Conservation (phyloP, 1,140 invertebrate genomes). For the Scaptodrosophila lebanonensis region DNA sequence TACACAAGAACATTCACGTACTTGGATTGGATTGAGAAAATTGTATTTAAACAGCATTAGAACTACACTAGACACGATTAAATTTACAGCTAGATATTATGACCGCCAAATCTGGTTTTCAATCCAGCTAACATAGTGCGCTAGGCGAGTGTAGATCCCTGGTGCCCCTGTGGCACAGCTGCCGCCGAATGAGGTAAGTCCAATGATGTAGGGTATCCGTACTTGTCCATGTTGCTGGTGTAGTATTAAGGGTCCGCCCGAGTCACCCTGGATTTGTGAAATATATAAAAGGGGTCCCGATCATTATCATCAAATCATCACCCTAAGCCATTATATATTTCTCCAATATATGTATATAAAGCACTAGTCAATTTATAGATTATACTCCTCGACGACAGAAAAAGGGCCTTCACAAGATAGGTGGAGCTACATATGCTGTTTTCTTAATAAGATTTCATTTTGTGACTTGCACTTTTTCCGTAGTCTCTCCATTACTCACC, state of each 20-base stretch:
- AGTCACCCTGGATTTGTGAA: conserved; percentile 67
- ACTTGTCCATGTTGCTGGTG: conserved; percentile 80
- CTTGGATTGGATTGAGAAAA: conserved; percentile 81
- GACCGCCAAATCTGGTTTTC: conserved; percentile 71
- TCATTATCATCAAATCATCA: neutral
- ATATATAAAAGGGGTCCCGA: no score
- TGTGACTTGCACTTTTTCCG: no score
- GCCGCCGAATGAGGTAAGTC: conserved; percentile 87
- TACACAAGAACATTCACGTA: conserved; percentile 80
- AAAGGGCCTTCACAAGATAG: no score
- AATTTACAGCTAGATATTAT: neutral
- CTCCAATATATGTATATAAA: no score
- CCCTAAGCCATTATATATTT: neutral
- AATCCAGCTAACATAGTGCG: conserved; percentile 82
- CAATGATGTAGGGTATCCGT: conserved; percentile 83
- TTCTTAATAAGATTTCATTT: no score
- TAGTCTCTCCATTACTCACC: no score
- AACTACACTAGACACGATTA: conserved; percentile 34
- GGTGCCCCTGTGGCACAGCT: conserved; percentile 86
- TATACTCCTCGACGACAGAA: no score
- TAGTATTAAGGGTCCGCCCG: conserved; percentile 85
- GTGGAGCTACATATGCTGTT: no score
- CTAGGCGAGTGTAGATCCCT: conserved; percentile 83
- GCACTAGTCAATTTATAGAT: no score
- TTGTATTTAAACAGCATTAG: conserved; percentile 59